Conservation (phyloP, 2,797 vertebrate species). For the Peromyscus eremicus region DNA sequence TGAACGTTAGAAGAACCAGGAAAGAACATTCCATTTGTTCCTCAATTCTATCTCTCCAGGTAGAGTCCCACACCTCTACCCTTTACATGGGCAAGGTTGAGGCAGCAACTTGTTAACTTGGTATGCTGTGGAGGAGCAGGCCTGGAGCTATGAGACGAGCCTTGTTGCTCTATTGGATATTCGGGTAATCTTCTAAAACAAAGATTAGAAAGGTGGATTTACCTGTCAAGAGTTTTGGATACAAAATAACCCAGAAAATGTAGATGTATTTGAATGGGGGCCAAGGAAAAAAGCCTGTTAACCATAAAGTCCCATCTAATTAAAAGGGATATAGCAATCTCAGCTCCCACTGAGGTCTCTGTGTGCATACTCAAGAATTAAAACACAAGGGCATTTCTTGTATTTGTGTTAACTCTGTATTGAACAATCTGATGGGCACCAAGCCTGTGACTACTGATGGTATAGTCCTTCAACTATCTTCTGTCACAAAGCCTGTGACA, state of each 20-base stretch:
- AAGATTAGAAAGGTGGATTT: conserved; percentile 67
- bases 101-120: conserved; percentile 2
- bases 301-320: conserved; percentile 20
- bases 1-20: not conserved
- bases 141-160: conserved; percentile 26
- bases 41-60: not conserved
- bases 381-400: not conserved
- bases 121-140: conserved; percentile 10
- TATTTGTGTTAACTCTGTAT: not conserved
- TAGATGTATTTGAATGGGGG: conserved; percentile 38
- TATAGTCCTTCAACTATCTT: not conserved
- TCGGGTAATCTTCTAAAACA: conserved; percentile 65
- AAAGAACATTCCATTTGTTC: conserved; percentile 31
- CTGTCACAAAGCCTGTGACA: not conserved
- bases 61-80: not conserved
- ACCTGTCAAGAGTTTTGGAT: conserved; percentile 69
- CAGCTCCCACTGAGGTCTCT: not conserved
- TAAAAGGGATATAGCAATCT: not conserved
- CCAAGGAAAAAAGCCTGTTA: conserved; percentile 32
- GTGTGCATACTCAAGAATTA: not conserved
- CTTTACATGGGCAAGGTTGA: conserved; percentile 15
- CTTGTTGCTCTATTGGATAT: conserved; percentile 63
- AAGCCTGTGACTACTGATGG: not conserved
- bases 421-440: not conserved
- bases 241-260: conserved; percentile 34